Percentiles rank a stretch among this genome's conserved stretches.
Conservation (phyloP, 2,888 invertebrate genomes). For the Drosophila austrosaltans region DNA sequence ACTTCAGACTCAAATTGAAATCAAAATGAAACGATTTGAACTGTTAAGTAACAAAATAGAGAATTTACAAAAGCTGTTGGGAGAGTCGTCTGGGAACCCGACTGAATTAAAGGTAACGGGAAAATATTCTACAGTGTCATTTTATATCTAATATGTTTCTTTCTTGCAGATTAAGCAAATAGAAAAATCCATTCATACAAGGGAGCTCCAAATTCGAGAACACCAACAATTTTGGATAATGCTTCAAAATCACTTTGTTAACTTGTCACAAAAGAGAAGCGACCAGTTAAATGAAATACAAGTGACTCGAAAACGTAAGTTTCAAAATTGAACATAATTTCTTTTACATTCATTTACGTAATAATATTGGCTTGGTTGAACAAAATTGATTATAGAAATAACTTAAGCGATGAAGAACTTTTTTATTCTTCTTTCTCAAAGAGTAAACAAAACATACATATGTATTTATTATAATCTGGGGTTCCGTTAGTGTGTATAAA, state of each 20-base stretch:
- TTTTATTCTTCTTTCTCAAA: too few relatives aligned
- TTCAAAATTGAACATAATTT: not conserved
- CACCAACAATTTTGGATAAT: slow-evolving; percentile 91
- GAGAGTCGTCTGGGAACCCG: slow-evolving; percentile 86
- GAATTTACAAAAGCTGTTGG: slow-evolving; percentile 60
- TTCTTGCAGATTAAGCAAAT: slow-evolving; percentile 85
- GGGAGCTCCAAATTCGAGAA: slow-evolving; percentile 86
- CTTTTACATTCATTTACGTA: too few relatives aligned
- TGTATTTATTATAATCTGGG: too few relatives aligned
- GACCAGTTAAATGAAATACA: slow-evolving; percentile 88
- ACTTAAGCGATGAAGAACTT: too few relatives aligned
- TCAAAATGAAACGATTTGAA: slow-evolving; percentile 85
- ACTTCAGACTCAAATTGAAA: slow-evolving; percentile 83
- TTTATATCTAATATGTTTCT: not conserved
- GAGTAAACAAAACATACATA: too few relatives aligned
- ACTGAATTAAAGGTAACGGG: slow-evolving; percentile 58
- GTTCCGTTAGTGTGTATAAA: too few relatives aligned
- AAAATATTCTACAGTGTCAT: too few relatives aligned
- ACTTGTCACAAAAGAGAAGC: slow-evolving; percentile 88
- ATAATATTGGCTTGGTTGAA: too few relatives aligned
- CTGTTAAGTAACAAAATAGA: slow-evolving; percentile 85
- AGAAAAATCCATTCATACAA: slow-evolving; percentile 87
- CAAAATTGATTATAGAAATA: too few relatives aligned
- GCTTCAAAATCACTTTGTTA: slow-evolving; percentile 89
- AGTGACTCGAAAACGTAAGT: slow-evolving; percentile 88